A percentile compares a stretch with the other conserved stretches of the same genome.
phyloP scores from a whole-genome alignment of 2,888 invertebrate genomes.

The Lampropteryx suffumata region DNA sequence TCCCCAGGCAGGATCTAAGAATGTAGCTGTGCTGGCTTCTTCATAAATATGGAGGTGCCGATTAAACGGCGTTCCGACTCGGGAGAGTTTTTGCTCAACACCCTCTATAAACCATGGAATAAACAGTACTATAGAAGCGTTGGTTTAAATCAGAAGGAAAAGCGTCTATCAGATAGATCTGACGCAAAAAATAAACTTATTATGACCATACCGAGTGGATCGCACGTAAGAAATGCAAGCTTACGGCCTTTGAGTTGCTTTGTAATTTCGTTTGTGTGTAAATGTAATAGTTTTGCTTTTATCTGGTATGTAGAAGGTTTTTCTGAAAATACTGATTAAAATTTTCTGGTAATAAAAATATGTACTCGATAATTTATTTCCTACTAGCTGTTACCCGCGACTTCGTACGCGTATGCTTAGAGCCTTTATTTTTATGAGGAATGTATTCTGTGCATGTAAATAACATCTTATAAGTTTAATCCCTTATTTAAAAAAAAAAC shows the following conservation, averaged over 20 bases:
- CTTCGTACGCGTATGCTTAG: no score
- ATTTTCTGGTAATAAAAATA: no score
- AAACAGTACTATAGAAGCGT: slow-evolving; percentile 25
- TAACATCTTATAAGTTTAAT: no score
- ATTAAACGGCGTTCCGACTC: slow-evolving; percentile 61
- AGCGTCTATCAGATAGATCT: slow-evolving; percentile 26
- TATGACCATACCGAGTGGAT: slow-evolving; percentile 10
- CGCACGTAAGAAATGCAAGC: slow-evolving; percentile 11
- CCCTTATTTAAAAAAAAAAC: no score
- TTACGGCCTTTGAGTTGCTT: not conserved
- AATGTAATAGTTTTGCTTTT: slow-evolving; percentile 7
- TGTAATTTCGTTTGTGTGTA: slow-evolving; percentile 16
- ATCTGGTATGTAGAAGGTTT: not conserved
- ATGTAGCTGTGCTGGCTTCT: slow-evolving; percentile 64
- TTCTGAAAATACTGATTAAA: no score
- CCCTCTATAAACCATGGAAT: slow-evolving; percentile 33
- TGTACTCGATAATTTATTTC: no score
- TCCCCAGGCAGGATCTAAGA: slow-evolving; percentile 56
- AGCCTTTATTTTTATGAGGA: no score
- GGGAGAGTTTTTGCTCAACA: slow-evolving; percentile 55
- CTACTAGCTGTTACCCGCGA: no score
- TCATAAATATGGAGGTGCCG: slow-evolving; percentile 76
- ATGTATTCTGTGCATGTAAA: no score
- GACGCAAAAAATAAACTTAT: slow-evolving; percentile 20
- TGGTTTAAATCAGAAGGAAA: slow-evolving; percentile 47